Base-by-base conservation (phyloP, 2,113 vertebrate genomes). In the Empidonax traillii region DNA sequence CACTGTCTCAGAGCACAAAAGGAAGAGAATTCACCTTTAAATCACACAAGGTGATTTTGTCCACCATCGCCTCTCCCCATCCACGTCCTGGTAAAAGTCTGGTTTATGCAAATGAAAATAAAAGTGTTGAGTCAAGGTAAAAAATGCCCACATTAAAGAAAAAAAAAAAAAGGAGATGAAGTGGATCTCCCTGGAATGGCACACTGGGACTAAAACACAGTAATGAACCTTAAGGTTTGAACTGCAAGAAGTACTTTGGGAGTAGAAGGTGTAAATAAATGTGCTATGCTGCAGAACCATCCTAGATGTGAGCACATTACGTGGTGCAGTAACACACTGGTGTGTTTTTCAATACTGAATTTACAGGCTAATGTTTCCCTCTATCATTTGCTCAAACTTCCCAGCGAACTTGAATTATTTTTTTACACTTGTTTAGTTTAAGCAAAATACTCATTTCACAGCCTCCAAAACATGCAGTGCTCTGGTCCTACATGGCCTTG, bases 391-490 rank as follows among this genome's bases (percentile, higher is more conserved):
- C 76, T 78, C 41, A 46, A 88, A 69, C 41, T 87, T 78, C 46
- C 53, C 82, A 39, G n/a, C 8, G 51, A 96, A 76, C 24, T 5
- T 91, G 62, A 79, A 39, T 82, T 82, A 25, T 62, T 49, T 63
- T 89, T 89, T 92, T 37, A 56, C 65, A 93, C 52, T 88, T 87
- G 56, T 6, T 94, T 43, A 41, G 33, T 90, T 93, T 67, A 90
- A 87, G 91, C 61, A 47, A 86, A 95, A 37, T 7, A 15, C 25
- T 79, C 49, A 87, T 89, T 90, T 56, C 76, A 27, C 79, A 88
- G 10, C 10, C 74, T 68, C 14, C 65, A 55, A 65, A 83, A 37
- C 47, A 65, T 3, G 23, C 68, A 35, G 11, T 63, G 63, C 52
- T 72, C 63, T 79, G 52, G 14, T 85, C 35, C 66, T 85, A 1